Evolutionary conservation across 2,888 invertebrate genomes (phyloP), one percentile per base, ranked within the genome.

Genomic region (Cerastoderma edule): DNA sequence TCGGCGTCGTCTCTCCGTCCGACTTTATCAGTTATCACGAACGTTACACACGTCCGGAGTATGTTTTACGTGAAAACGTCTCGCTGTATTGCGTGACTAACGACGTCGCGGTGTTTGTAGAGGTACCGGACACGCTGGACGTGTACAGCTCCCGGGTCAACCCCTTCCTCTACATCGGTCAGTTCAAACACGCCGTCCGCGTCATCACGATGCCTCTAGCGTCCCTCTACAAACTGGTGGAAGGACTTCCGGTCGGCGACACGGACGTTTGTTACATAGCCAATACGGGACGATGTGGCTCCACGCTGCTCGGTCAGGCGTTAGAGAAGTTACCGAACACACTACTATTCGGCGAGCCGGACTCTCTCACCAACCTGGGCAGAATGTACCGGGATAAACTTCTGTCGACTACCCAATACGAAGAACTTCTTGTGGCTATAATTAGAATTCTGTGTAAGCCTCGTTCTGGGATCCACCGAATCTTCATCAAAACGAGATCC

Each of bases 201-300:
- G 27, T 83, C 3, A 83, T 84, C 24, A 68, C 33, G 0, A 80
- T 85, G 67, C 79, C 87, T 1, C 46, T 83, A 4, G 39, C 44
- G 2, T 75, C 81, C 1, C 81, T 87, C n/a, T 56, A 75, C 44
- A 48, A 65, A 16, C 65, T 86, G 8, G 78, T 85, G 10, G 71
- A 80, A 3, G 75, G 79, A 16, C 56, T 84, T 2, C 84, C 84
- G 13, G 83, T 85, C 16, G 57, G 33, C 24, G 44, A 76, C n/a
- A 3, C 46, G 13, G 56, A 35, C 19, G n/a, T 80, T 71, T 30
- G 80, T 80, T 60, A 75, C 75, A n/a, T 81, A 75, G 79, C 84
- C n/a, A 85, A 79, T 60, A 85, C 83, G 3, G 86, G 87, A 0
- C 75, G 87, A 24, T 87, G 87, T 71, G 87, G 86, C 4, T 85